A percentile compares a stretch with the other conserved stretches of the same genome.
Conservation (phyloP, 2,888 invertebrate genomes). For the Hypomecis punctinalis region DNA sequence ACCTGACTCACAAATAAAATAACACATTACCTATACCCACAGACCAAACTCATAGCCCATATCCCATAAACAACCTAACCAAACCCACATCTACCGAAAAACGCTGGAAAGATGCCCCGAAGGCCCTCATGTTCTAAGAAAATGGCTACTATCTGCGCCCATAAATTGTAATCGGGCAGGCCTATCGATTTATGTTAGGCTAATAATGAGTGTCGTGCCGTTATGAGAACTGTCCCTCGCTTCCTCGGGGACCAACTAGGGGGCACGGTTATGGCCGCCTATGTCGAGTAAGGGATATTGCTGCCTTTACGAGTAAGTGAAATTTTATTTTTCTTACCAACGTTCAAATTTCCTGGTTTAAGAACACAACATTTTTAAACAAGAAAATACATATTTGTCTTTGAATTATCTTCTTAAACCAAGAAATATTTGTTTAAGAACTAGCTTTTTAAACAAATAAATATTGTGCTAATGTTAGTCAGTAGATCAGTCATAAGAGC, state of each 20-base stretch:
- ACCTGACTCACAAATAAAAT: too few species aligned
- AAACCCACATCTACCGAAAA: conserved; percentile 28
- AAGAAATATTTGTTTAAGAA: too few species aligned
- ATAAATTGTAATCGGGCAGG: conserved; percentile 56
- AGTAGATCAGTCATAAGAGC: too few species aligned
- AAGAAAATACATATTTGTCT: too few species aligned
- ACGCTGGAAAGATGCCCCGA: conserved; percentile 31
- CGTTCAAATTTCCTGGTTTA: too few species aligned
- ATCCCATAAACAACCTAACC: conserved; percentile 23
- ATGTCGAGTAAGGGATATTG: conserved; percentile 23
- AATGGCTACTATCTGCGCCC: conserved; percentile 47
- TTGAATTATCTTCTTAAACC: too few species aligned
- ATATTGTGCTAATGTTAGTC: too few species aligned
- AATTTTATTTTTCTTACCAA: conserved; percentile 10
- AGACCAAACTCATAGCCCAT: neutral
- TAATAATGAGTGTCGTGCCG: conserved; percentile 47
- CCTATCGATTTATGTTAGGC: conserved; percentile 55
- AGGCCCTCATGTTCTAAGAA: conserved; percentile 47
- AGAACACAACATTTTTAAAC: too few species aligned
- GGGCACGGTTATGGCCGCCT: conserved; percentile 16
- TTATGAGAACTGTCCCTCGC: conserved; percentile 32
- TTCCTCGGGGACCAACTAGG: conserved; percentile 25
- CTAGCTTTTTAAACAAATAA: too few species aligned
- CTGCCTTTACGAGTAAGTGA: conserved; percentile 1
- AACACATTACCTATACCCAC: neutral